Conservation (phyloP, 2,888 invertebrate species). For the Nephrotoma appendiculata region DNA sequence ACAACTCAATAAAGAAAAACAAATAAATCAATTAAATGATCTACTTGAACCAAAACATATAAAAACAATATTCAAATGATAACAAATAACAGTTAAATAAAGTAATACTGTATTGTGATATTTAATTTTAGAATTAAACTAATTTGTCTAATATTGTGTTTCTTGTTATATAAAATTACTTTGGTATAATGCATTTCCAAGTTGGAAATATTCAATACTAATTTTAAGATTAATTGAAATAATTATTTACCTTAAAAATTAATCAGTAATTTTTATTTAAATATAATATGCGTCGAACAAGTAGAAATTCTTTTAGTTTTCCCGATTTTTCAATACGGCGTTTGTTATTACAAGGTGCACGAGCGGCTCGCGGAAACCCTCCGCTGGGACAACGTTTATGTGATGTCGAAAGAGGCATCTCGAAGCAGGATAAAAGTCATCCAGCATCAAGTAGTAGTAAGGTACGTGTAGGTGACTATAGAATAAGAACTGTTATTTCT, state of each 20-base stretch:
- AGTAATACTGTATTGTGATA: neutral
- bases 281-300: neutral
- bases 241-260: neutral
- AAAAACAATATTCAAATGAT: no score
- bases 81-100: neutral
- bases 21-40: no score
- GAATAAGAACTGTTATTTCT: no score
- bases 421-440: neutral
- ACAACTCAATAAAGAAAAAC: no score
- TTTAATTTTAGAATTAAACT: neutral
- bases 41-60: no score
- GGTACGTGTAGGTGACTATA: no score
- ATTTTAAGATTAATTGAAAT: neutral
- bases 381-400: conserved; percentile 17
- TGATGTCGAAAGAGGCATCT: conserved; percentile 17
- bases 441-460: neutral
- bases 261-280: neutral
- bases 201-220: neutral
- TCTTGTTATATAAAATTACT: neutral
- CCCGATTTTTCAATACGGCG: conserved; percentile 18
- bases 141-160: neutral
- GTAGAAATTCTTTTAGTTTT: conserved; percentile 2
- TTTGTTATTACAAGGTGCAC: conserved; percentile 17
- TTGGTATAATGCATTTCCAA: neutral
- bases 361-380: conserved; percentile 17